Percentiles rank a stretch among this genome's conserved stretches.
Conservation (phyloP, 2,797 vertebrate species). For the Gambelia wislizenii region DNA sequence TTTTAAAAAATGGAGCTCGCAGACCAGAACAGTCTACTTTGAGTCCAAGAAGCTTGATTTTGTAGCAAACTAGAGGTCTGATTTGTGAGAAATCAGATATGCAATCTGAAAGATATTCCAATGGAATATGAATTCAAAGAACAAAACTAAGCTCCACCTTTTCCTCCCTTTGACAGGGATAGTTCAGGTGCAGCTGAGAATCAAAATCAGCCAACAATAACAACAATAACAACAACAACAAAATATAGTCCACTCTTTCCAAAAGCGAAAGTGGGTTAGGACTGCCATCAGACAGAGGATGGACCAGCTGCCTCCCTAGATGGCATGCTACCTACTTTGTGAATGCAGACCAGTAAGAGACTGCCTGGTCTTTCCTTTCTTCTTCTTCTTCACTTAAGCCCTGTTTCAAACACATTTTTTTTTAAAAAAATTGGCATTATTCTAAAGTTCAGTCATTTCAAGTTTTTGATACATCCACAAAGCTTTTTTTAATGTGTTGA, state of each 20-base stretch:
- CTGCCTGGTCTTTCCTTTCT: neutral
- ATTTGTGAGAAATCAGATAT: conserved; percentile 4
- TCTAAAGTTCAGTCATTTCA: conserved; percentile 2
- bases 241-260: neutral
- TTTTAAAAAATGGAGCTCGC: rapidly evolving
- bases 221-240: neutral
- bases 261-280: conserved; percentile 5
- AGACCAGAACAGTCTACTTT: rapidly evolving
- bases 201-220: conserved; percentile 9
- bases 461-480: neutral
- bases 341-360: conserved; percentile 15
- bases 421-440: neutral
- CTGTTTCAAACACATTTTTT: neutral
- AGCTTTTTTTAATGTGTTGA: conserved; percentile 20
- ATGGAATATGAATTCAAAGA: neutral
- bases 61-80: neutral
- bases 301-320: neutral
- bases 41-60: neutral
- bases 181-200: conserved; percentile 14
- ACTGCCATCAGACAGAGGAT: neutral
- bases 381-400: conserved; percentile 35
- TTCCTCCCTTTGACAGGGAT: conserved; percentile 16
- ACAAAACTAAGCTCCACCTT: neutral
- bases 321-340: neutral
- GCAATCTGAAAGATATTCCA: neutral